Evolutionary conservation across 2,888 invertebrate species (phyloP), one percentile per base, ranked within the genome.

Genomic region (Ecliptopera silaceata): DNA sequence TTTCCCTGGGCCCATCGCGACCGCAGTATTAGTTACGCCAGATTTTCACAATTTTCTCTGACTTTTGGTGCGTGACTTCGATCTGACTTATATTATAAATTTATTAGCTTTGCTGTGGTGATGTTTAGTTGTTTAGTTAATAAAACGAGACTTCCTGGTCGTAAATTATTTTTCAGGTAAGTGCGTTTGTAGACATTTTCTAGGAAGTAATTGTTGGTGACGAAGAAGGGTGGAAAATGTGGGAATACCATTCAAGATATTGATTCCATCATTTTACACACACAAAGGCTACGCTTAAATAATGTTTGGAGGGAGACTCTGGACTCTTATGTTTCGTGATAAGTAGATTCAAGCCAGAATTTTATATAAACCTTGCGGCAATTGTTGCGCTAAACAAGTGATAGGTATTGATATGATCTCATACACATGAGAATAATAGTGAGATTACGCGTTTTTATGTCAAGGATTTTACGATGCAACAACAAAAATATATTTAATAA

Each of bases 41-140:
- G 70, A 80, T 84, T 86, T 87, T 77, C 77, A 74, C 79, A 75
- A 78, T 86, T 85, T 83, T 80, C 82, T 70, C 76, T 65, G 68
- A 65, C 77, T 79, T 75, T 75, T 75, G 69, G 75, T 74, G 82
- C 86, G 83, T 86, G 82, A 86, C 82, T 63, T 63, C 70, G 50
- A 70, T 70, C 65, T 55, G 50, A 70, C 69, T 64, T 55, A 68
- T 71, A 65, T 74, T 70, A 69, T 70, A 65, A 66, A 72, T 71
- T 66, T 67, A 63, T 72, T 62, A 62, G 67, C 45, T 46, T 42
- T 26, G 32, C 20, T 12, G 51, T 15, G 39, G 41, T 48, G 26
- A 41, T 20, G 41, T n/a, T n/a, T n/a, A n/a, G n/a, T 45, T 46
- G 29, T 51, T 45, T n/a, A 1, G 42, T n/a, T 12, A 34, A 47